A percentile compares a stretch with the other conserved stretches of the same genome.
Conservation (phyloP, 2,113 vertebrate genomes). For the Phaethornis superciliosus region DNA sequence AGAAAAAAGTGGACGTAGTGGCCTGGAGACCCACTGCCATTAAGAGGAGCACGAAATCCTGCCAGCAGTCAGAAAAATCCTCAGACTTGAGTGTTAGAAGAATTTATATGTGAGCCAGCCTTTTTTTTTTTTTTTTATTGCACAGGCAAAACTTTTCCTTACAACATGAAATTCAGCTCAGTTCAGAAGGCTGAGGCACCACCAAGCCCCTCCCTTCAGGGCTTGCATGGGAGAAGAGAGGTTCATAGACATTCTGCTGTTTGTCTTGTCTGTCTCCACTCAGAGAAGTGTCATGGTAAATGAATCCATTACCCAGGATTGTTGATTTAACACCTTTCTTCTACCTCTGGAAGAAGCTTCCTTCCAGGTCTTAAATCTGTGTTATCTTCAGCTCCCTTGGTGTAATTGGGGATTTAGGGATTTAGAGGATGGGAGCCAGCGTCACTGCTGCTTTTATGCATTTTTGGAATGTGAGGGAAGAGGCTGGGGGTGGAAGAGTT, state of each 20-base stretch:
- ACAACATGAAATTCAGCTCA: not conserved
- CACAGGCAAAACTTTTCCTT: not conserved
- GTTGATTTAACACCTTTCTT: slow-evolving; percentile 48
- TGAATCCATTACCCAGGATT: slow-evolving; percentile 6
- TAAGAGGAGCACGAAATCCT: not conserved
- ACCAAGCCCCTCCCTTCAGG: not conserved
- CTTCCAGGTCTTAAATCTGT: slow-evolving; percentile 23
- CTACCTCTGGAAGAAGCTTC: slow-evolving; percentile 12
- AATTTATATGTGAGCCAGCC: not conserved
- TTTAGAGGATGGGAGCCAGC: not conserved
- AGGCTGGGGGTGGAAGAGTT: not conserved
- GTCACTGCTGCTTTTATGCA: not conserved
- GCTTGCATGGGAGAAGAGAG: not conserved
- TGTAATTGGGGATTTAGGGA: slow-evolving; percentile 40
- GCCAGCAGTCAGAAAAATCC: not conserved
- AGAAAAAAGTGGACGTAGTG: not conserved
- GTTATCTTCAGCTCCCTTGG: not conserved
- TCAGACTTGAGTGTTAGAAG: not conserved
- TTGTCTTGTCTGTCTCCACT: not conserved
- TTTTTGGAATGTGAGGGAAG: slow-evolving; percentile 34
- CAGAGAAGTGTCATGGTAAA: not conserved
- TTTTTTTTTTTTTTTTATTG: not conserved
- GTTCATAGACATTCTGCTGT: not conserved
- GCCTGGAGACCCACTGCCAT: not conserved
- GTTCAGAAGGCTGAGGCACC: not conserved